These are phyloP conservation scores for Thereva nobilitata DNA, from an alignment of 2,888 invertebrate species.

Conservation along the genomic window DNA sequence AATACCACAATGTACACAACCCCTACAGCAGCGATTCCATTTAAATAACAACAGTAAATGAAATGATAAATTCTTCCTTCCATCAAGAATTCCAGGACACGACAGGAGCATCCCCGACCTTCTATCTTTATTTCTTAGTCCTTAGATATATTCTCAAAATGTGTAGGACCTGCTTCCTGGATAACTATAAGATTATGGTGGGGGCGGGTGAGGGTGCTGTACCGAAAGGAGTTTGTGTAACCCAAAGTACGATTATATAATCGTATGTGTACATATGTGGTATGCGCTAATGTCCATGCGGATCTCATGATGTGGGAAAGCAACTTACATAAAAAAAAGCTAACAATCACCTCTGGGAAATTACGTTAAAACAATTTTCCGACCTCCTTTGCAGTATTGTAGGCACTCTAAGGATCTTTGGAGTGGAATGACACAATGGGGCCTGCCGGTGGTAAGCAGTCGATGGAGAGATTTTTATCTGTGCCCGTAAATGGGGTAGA, in stretches of 20 bases:
- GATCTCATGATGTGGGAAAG: slow-evolving; percentile 19
- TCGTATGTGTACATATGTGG: background rate
- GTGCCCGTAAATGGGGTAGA: background rate
- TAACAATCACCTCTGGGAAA: slow-evolving; percentile 36
- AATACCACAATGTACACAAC: slow-evolving; percentile 5
- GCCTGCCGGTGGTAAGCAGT: slow-evolving; percentile 19
- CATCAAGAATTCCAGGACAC: background rate
- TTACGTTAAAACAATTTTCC: slow-evolving; percentile 37
- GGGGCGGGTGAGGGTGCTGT: background rate
- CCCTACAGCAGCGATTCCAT: slow-evolving; percentile 10
- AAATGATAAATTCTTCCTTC: slow-evolving; percentile 25
- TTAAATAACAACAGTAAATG: slow-evolving; percentile 20
- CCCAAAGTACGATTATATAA: too few species aligned
- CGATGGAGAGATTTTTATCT: slow-evolving; percentile 11
- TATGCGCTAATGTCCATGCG: slow-evolving; percentile 25
- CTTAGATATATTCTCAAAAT: background rate
- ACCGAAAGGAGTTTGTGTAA: too few species aligned
- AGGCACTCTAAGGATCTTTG: background rate
- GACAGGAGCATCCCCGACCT: background rate
- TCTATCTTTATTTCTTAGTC: too few species aligned
- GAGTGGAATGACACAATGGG: slow-evolving; percentile 16
- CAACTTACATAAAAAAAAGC: slow-evolving; percentile 18
- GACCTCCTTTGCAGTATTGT: slow-evolving; percentile 23
- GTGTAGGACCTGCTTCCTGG: background rate
- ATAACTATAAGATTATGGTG: background rate